Evolutionary conservation across 2,113 vertebrate genomes (phyloP), one percentile per base, ranked within the genome.

Genomic region (Alligator sinensis): DNA sequence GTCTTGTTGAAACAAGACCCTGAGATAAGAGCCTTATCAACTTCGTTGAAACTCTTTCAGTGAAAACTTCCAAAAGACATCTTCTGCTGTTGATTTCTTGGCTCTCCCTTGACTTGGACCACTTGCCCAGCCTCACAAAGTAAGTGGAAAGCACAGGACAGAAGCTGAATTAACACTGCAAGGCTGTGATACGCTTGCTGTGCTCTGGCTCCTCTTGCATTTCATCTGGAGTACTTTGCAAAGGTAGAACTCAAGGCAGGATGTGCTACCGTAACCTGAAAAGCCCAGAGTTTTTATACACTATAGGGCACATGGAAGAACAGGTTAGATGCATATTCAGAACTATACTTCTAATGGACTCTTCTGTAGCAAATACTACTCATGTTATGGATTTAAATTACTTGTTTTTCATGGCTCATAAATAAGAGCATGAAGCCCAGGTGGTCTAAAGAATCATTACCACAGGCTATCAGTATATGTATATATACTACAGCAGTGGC

Each of bases 111-210:
- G 60, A 76, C 70, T 88, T 75, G 30, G 47, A 47, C 47, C 47
- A 47, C 47, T 47, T 47, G 47, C 47, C 47, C 47, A 72, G 22
- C 11, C 68, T 30, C 30, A 72, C 19, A 72, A 72, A 72, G 22
- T 34, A n/a, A 68, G 61, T 30, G 38, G 55, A 22, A 92, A 68
- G n/a, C n/a, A 62, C 57, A 58, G 68, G 64, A 55, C 80, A 91
- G 75, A 54, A 82, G 54, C 80, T 95, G 94, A 95, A 96, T 88
- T 81, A 89, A 88, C 79, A 61, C 91, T 84, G 58, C 77, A 91
- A 86, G 80, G 94, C 91, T 70, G 55, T 27, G 92, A 57, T 62
- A 85, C 34, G 63, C 21, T n/a, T 91, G 77, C 79, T 64, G 6
- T 25, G 61, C 75, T 88, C 83, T 84, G 80, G 2, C 54, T 66